These are phyloP conservation scores for Heliconius charithonia DNA, from an alignment of 2,888 invertebrate species.

Conservation along the genomic window DNA sequence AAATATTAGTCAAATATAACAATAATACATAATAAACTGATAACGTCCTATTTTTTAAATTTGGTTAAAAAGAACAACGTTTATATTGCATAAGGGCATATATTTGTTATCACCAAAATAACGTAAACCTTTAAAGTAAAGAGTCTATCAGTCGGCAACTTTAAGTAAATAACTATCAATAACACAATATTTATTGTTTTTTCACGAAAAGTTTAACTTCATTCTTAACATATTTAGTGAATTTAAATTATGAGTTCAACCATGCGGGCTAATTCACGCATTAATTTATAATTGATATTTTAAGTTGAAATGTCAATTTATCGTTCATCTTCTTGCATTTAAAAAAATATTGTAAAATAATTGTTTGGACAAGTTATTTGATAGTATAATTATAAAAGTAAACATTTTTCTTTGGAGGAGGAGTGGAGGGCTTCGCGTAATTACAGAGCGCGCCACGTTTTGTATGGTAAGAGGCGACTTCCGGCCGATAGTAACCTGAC, in stretches of 20 bases:
- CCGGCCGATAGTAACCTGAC: conserved; percentile 25
- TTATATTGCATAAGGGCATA: too few relatives aligned
- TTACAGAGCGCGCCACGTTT: conserved; percentile 10
- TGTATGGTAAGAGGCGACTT: conserved; percentile 13
- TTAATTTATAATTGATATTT: not conserved
- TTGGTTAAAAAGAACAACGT: too few relatives aligned
- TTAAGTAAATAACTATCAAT: not conserved
- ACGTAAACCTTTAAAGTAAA: not conserved
- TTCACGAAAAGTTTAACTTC: not conserved
- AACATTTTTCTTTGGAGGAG: not conserved
- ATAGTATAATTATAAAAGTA: not conserved
- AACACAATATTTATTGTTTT: conserved; percentile 5
- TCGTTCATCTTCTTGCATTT: not conserved
- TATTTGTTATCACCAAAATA: not conserved
- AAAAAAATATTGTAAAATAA: not conserved
- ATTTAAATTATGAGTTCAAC: not conserved
- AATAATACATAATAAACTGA: too few relatives aligned
- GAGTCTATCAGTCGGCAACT: not conserved
- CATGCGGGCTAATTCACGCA: not conserved
- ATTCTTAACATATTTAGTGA: not conserved
- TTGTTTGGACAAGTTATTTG: conserved; percentile 4
- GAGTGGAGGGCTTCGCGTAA: conserved; percentile 11
- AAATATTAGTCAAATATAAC: too few relatives aligned
- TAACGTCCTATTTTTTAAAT: too few relatives aligned
- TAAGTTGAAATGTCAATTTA: not conserved